Percentiles rank a stretch among this genome's conserved stretches.
Evolutionary conservation across 2,888 invertebrate species (phyloP).

Genomic region (Orchesellides sinensis): DNA sequence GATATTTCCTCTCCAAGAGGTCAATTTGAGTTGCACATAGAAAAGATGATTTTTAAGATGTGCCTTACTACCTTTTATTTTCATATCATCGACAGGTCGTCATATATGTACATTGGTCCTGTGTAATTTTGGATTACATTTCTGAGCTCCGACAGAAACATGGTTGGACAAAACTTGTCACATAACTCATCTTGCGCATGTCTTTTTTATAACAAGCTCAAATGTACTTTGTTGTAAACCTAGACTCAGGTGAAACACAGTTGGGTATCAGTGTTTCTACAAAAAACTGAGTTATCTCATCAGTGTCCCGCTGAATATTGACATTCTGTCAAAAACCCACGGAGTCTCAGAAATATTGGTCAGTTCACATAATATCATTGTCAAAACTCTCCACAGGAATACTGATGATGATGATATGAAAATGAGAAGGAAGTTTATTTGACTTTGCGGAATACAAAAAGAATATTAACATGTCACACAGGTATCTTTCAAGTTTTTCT

Average conservation of each 20-base stretch:
- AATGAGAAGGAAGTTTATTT: not conserved
- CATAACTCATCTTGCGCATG: slow-evolving; percentile 47
- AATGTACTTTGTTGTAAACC: not conserved
- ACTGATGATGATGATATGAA: not conserved
- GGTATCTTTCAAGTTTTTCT: no score
- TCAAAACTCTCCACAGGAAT: not conserved
- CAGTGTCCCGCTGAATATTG: slow-evolving; percentile 53
- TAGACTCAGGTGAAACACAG: slow-evolving; percentile 33
- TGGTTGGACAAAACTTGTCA: slow-evolving; percentile 39
- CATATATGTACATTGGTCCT: slow-evolving; percentile 6
- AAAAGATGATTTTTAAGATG: slow-evolving; percentile 46
- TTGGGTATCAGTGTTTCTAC: slow-evolving; percentile 31
- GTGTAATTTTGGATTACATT: slow-evolving; percentile 6
- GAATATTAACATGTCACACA: no score
- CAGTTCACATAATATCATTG: not conserved
- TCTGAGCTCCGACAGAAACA: slow-evolving; percentile 14
- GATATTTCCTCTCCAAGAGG: slow-evolving; percentile 15
- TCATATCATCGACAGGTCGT: slow-evolving; percentile 60
- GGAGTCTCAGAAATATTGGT: slow-evolving; percentile 31
- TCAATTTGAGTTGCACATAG: slow-evolving; percentile 34
- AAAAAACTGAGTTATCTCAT: slow-evolving; percentile 57
- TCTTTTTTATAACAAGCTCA: slow-evolving; percentile 11
- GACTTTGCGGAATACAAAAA: not conserved
- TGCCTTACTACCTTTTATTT: slow-evolving; percentile 48
- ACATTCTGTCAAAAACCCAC: slow-evolving; percentile 57